These are phyloP conservation scores for Drosophila saltans DNA, from an alignment of 1,140 invertebrate species.

Conservation along the genomic window DNA sequence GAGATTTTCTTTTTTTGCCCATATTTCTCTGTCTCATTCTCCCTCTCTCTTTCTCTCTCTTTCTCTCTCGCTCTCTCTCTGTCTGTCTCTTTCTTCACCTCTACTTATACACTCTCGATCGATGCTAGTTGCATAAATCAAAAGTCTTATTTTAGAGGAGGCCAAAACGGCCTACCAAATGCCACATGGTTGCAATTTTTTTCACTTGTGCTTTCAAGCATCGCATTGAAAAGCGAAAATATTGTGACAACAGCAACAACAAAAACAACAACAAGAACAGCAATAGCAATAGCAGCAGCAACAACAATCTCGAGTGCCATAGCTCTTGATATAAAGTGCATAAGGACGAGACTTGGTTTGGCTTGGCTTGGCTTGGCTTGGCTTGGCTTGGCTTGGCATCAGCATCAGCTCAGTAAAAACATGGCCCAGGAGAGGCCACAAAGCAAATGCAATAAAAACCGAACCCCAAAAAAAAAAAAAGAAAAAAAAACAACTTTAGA, in stretches of 20 bases:
- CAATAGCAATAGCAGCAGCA: conserved; percentile 21
- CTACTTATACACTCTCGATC: conserved; percentile 34
- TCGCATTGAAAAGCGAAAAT: conserved; percentile 80
- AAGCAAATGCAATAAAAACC: conserved; percentile 22
- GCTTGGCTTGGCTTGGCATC: conserved; percentile 1
- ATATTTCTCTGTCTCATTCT: background rate
- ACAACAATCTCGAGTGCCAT: conserved; percentile 55
- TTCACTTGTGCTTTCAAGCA: conserved; percentile 78
- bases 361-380: conserved; percentile 4
- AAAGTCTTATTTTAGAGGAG: conserved; percentile 56
- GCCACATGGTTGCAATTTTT: conserved; percentile 74
- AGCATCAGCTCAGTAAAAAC: conserved; percentile 29
- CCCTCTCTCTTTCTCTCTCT: background rate
- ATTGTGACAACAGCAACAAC: conserved; percentile 73
- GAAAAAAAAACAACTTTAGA: conserved; percentile 16
- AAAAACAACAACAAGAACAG: conserved; percentile 27
- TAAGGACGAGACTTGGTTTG: conserved; percentile 64
- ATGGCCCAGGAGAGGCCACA: conserved; percentile 26
- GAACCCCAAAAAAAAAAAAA: background rate
- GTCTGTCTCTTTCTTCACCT: background rate
- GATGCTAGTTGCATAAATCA: conserved; percentile 70
- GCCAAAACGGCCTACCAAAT: conserved; percentile 57
- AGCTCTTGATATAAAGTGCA: conserved; percentile 70
- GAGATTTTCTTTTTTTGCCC: conserved; percentile 46
- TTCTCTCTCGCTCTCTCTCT: background rate